Base-by-base conservation (phyloP, 2,113 vertebrate genomes). In the Mus spicilegus region DNA sequence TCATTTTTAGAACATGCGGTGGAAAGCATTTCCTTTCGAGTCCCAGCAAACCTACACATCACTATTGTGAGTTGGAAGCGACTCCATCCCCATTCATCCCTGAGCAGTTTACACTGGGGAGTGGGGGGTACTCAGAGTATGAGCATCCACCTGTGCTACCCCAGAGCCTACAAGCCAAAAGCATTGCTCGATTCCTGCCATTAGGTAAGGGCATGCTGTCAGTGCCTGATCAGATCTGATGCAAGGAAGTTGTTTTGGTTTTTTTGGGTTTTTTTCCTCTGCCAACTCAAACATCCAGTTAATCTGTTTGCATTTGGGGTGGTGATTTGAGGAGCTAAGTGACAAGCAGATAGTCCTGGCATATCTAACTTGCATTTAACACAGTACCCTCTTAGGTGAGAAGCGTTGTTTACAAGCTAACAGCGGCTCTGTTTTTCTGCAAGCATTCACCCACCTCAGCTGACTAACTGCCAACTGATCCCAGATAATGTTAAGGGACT, bases 271-370 rank as follows among this genome's bases (percentile, higher is more conserved):
- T 14, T 46, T 46, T 3, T 30, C 39, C 65, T 76, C 93, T 42
- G 65, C 63, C 84, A 95, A 73, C 63, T 93, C 93, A 82, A 87
- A 96, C 33, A 26, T 88, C 36, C 17, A 72, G 73, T 72, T 92
- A 65, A 84, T 78, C 30, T 93, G 89, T 93, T 94, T 89, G 82
- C 14, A 17, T 96, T 84, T 87, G 17, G 94, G 70, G 63, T 72
- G 73, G 26, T 12, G 5, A 61, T 33, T 1, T 39, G 56, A 86
- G 93, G 95, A 91, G 39, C 84, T 75, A 36, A 24, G 75, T 94
- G 91, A 24, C 42, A 42, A 94, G 54, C 20, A 70, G 16, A 26
- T 49, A 78, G 30, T 13, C 87, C 61, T 89, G 26, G 51, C 51
- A 26, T 12, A 70, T 54, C 69, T 82, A 87, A 69, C 63, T 90